A percentile compares a stretch with the other conserved stretches of the same genome.
phyloP scores from a whole-genome alignment of 2,888 invertebrate genomes.

The Trisateles emortualis region DNA sequence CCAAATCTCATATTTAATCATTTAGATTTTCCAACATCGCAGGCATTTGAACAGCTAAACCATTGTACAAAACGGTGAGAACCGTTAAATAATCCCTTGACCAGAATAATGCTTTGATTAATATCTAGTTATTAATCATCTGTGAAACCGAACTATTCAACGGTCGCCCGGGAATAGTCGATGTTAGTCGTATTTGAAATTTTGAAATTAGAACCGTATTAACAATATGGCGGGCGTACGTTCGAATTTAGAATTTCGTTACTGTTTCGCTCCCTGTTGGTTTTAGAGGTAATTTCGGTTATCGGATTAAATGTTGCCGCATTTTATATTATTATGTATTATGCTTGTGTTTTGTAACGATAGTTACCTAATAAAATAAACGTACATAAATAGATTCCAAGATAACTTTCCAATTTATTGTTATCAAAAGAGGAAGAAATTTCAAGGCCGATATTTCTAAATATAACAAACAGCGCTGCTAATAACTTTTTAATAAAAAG shows the following conservation, averaged over 20 bases:
- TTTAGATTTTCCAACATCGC: conserved; percentile 3
- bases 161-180: conserved; percentile 70
- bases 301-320: conserved; percentile 30
- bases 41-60: conserved; percentile 9
- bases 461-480: too few relatives aligned
- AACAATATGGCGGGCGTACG: conserved; percentile 66
- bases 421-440: too few relatives aligned
- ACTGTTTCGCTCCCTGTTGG: conserved; percentile 47
- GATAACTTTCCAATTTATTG: too few relatives aligned
- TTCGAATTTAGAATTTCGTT: conserved; percentile 54
- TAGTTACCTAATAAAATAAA: too few relatives aligned
- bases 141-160: conserved; percentile 76
- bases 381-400: too few relatives aligned
- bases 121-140: conserved; percentile 77
- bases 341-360: conserved; percentile 9
- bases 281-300: conserved; percentile 32
- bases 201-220: conserved; percentile 72
- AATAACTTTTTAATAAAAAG: too few relatives aligned
- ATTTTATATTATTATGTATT: conserved; percentile 30
- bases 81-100: conserved; percentile 25
- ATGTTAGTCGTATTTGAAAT: conserved; percentile 71
- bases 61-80: conserved; percentile 10
- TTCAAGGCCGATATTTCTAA: too few relatives aligned
- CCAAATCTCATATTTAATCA: conserved; percentile 13
- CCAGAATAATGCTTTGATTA: conserved; percentile 75